phyloP scores from a whole-genome alignment of 2,888 invertebrate species.

The Colletes collaris region DNA sequence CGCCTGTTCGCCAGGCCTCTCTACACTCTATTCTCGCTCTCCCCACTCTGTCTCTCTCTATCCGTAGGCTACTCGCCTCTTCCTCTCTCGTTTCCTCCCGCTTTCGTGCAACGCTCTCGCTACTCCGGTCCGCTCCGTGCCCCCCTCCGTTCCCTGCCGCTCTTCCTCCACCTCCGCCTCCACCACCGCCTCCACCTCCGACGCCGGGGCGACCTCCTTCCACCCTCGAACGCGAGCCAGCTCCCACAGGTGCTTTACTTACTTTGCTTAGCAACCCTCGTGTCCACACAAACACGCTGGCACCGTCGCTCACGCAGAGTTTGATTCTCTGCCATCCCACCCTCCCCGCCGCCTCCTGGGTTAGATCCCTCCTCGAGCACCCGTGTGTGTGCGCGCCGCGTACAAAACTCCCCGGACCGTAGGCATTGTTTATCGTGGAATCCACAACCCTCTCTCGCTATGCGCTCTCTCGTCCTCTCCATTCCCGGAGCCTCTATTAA shows the following conservation, averaged over 20 bases:
- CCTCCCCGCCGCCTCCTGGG: constrained; percentile 18
- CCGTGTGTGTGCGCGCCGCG: constrained; percentile 7
- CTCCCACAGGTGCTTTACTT: constrained; percentile 81
- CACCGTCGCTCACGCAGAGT: constrained; percentile 39
- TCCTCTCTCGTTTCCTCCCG: constrained; percentile 32
- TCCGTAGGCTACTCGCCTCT: constrained; percentile 15
- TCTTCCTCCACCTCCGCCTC: constrained; percentile 29
- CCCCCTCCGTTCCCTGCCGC: constrained; percentile 46
- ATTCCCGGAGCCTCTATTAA: constrained; percentile 79
- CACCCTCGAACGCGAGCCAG: constrained; percentile 63
- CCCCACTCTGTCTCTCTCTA: constrained; percentile 44
- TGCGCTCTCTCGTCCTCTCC: constrained; percentile 59
- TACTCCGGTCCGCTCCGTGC: constrained; percentile 22
- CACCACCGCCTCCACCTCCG: constrained; percentile 35
- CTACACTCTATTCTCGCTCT: constrained; percentile 54
- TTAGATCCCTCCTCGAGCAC: constrained; percentile 16
- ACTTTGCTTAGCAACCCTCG: constrained; percentile 78
- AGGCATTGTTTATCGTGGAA: constrained; percentile 80
- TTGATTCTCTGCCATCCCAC: constrained; percentile 37
- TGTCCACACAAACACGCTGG: constrained; percentile 66
- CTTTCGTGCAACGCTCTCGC: constrained; percentile 16
- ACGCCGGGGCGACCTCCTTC: constrained; percentile 55
- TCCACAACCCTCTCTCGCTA: constrained; percentile 69
- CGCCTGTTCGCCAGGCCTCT: constrained; percentile 70
- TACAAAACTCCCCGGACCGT: constrained; percentile 59